phyloP scores from a whole-genome alignment of 1,140 invertebrate genomes.

The Aethina tumida region DNA sequence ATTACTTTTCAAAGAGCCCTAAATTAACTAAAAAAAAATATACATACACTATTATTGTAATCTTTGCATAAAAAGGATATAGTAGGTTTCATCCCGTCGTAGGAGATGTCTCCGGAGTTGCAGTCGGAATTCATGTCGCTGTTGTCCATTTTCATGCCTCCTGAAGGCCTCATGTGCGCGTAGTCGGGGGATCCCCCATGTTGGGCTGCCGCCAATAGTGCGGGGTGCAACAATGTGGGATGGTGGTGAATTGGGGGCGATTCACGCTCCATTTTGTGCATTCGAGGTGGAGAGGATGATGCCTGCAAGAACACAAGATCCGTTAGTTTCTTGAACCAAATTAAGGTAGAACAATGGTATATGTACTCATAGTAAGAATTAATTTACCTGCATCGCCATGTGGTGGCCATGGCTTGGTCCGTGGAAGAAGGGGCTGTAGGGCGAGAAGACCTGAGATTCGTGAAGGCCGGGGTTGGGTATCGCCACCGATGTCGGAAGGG shows the following conservation, averaged over 20 bases:
- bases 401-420: conserved; percentile 43
- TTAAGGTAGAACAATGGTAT: neutral
- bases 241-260: conserved; percentile 71
- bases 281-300: conserved; percentile 40
- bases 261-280: conserved; percentile 59
- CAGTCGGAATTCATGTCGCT: conserved; percentile 77
- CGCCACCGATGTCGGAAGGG: conserved; percentile 85
- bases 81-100: conserved; percentile 85
- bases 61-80: conserved; percentile 74
- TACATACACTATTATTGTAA: conserved; percentile 28
- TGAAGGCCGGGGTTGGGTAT: conserved; percentile 93
- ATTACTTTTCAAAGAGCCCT: neutral
- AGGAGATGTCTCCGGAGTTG: conserved; percentile 76
- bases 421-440: conserved; percentile 79
- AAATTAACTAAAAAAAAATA: conserved; percentile 8
- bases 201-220: conserved; percentile 65
- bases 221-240: conserved; percentile 68
- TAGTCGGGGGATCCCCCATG: conserved; percentile 67
- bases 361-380: neutral
- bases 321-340: conserved; percentile 6
- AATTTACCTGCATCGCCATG: conserved; percentile 36
- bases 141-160: conserved; percentile 55
- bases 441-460: conserved; percentile 88
- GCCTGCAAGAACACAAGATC: conserved; percentile 27
- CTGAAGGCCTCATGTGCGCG: conserved; percentile 47